A percentile compares a stretch with the other conserved stretches of the same genome.
These are phyloP conservation scores for Paralichthys olivaceus DNA, from an alignment of 2,113 vertebrate species.

Conservation along the genomic window DNA sequence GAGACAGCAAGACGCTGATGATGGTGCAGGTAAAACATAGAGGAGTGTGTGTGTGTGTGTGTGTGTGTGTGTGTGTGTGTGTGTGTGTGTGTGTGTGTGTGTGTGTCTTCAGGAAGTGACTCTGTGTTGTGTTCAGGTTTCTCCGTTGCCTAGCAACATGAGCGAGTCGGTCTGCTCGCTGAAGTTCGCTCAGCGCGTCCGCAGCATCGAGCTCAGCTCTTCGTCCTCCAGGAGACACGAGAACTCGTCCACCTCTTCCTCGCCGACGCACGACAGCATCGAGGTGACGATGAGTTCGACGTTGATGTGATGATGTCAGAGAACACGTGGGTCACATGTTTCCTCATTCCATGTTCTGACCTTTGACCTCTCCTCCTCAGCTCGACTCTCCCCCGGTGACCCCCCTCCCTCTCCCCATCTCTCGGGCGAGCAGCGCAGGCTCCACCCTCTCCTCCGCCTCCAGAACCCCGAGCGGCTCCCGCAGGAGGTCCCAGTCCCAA, in stretches of 20 bases:
- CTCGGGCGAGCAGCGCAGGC: constrained; percentile 82
- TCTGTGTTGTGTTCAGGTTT: constrained; percentile 82
- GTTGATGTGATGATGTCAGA: neutral
- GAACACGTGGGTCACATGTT: neutral
- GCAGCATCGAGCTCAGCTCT: constrained; percentile 88
- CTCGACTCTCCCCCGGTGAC: constrained; percentile 84
- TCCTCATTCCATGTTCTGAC: neutral
- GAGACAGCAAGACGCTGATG: constrained; percentile 98
- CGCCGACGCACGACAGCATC: constrained; percentile 89
- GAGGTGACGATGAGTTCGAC: constrained; percentile 83
- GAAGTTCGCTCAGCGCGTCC: constrained; percentile 95
- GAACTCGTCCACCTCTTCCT: constrained; percentile 85
- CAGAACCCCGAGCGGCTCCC: constrained; percentile 72
- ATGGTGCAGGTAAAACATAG: constrained; percentile 91
- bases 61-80: neutral
- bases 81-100: neutral
- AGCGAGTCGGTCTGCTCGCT: constrained; percentile 94
- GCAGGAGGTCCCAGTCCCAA: constrained; percentile 82
- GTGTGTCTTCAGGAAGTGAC: neutral
- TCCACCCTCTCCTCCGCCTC: constrained; percentile 79
- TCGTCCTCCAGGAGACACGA: constrained; percentile 77
- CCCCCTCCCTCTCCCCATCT: constrained; percentile 79
- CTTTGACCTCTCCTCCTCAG: constrained; percentile 58
- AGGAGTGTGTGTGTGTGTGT: neutral
- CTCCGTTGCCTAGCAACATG: constrained; percentile 87